A percentile compares a stretch with the other conserved stretches of the same genome.
These are phyloP conservation scores for Channa striata DNA, from an alignment of 2,797 vertebrate species.

Conservation along the genomic window DNA sequence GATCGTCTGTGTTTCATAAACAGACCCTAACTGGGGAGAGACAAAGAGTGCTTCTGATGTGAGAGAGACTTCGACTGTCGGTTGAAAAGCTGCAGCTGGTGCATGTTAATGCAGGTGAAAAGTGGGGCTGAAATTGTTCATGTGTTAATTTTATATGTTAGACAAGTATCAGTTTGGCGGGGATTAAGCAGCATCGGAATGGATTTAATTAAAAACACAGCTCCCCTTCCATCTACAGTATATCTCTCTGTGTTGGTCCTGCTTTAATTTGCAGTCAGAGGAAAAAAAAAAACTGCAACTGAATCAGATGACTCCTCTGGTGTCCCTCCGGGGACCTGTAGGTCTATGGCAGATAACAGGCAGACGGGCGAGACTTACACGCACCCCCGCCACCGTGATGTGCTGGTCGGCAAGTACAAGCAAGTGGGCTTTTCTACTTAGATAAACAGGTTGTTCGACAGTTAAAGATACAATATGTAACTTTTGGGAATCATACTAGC, in stretches of 20 bases:
- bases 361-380: slow-evolving; percentile 74
- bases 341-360: slow-evolving; percentile 76
- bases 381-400: slow-evolving; percentile 12
- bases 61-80: slow-evolving; percentile 36
- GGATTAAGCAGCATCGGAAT: slow-evolving; percentile 64
- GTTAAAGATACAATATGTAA: too few relatives aligned
- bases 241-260: slow-evolving; percentile 58
- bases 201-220: slow-evolving; percentile 59
- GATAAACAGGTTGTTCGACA: too few relatives aligned
- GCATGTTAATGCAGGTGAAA: slow-evolving; percentile 53
- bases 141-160: slow-evolving; percentile 50
- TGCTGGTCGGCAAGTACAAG: too few relatives aligned
- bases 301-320: slow-evolving; percentile 73
- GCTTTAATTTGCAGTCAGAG: slow-evolving; percentile 77
- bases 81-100: slow-evolving; percentile 49
- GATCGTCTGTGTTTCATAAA: slow-evolving; percentile 67
- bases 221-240: slow-evolving; percentile 57
- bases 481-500: too few relatives aligned
- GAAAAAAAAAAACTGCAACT: slow-evolving; percentile 65
- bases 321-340: slow-evolving; percentile 72
- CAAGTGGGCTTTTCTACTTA: too few relatives aligned
- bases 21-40: slow-evolving; percentile 60
- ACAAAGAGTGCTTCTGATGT: slow-evolving; percentile 51
- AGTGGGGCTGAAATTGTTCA: slow-evolving; percentile 29
- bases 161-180: slow-evolving; percentile 52